Evolutionary conservation across 2,888 invertebrate species (phyloP), one percentile per base, ranked within the genome.

Genomic region (Pachycephus smyrnensis): DNA sequence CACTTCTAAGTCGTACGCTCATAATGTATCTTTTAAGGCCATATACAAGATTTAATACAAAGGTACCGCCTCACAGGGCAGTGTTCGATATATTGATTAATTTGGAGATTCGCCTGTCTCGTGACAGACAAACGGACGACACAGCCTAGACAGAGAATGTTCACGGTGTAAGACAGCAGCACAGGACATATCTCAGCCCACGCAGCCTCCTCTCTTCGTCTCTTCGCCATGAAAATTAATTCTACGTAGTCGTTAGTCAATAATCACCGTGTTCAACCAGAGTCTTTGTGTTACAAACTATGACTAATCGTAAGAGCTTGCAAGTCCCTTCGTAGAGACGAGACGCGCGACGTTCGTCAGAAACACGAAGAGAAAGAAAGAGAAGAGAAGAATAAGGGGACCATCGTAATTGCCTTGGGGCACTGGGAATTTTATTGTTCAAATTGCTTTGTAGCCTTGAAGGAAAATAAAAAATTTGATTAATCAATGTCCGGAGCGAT

Each of bases 111-210:
- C 84, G 86, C 79, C 85, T 86, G 80, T 80, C 75, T 23, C 73
- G 36, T 79, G 78, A 77, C 83, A 82, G 84, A 84, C 87, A 86
- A 86, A 88, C 85, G 84, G 85, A 83, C 84, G 81, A 87, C 89
- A 89, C 89, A 90, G 89, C 89, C 88, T 86, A 83, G 85, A 87
- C 86, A 89, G 88, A 90, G 87, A 90, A 90, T 89, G 88, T 90
- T 90, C 88, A 89, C 89, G 83, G 84, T 90, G 86, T 87, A 85
- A 81, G 84, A 88, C 85, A 88, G 84, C 82, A 86, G 84, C 83
- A 83, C 83, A 55, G 83, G 85, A 86, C 79, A 75, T 79, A 79
- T 82, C 88, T 88, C 88, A 87, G 88, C 87, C 82, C 85, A 87
- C 86, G 83, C 84, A 88, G 82, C 82, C 84, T 85, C 55, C 55